Percentiles rank a stretch among this genome's conserved stretches.
phyloP scores from a whole-genome alignment of 1,140 invertebrate genomes.

The Drosophila athabasca region DNA sequence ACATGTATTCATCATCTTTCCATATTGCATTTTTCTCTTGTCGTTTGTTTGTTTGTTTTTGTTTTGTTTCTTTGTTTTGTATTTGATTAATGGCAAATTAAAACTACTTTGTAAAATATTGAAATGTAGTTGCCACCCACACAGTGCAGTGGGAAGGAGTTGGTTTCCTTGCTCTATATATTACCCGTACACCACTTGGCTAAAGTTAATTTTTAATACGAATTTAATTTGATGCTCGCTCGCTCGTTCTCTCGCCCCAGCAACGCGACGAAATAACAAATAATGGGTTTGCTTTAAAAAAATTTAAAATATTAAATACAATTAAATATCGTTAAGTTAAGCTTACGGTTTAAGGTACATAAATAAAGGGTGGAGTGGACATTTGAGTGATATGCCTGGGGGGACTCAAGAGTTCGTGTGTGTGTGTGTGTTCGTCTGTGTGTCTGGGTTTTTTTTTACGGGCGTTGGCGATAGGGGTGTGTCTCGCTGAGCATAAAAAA shows the following conservation, averaged over 20 bases:
- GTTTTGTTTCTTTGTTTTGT: conserved; percentile 25
- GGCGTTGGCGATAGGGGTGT: too few species aligned
- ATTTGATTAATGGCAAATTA: conserved; percentile 48
- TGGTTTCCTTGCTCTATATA: conserved; percentile 34
- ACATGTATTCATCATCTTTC: conserved; percentile 48
- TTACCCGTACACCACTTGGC: conserved; percentile 72
- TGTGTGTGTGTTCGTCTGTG: conserved; percentile 20
- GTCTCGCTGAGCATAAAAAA: conserved; percentile 8
- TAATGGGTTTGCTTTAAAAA: conserved; percentile 49
- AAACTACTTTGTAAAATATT: conserved; percentile 59
- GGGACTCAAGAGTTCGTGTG: conserved; percentile 29
- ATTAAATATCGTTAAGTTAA: conserved; percentile 50
- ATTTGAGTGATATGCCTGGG: conserved; percentile 74
- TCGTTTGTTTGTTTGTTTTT: conserved; percentile 33
- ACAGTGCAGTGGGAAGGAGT: conserved; percentile 3
- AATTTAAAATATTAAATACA: conserved; percentile 47
- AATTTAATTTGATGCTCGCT: conserved; percentile 19
- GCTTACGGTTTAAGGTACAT: conserved; percentile 57
- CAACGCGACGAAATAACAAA: conserved; percentile 26
- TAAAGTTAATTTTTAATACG: conserved; percentile 39
- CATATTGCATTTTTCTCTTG: conserved; percentile 38
- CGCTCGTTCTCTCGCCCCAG: conserved; percentile 17
- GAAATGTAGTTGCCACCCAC: conserved; percentile 42
- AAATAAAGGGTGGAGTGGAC: conserved; percentile 60
- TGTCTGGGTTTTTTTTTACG: neutral